Base-by-base conservation (phyloP, 2,113 vertebrate species). In the Himantopus leucocephalus region DNA sequence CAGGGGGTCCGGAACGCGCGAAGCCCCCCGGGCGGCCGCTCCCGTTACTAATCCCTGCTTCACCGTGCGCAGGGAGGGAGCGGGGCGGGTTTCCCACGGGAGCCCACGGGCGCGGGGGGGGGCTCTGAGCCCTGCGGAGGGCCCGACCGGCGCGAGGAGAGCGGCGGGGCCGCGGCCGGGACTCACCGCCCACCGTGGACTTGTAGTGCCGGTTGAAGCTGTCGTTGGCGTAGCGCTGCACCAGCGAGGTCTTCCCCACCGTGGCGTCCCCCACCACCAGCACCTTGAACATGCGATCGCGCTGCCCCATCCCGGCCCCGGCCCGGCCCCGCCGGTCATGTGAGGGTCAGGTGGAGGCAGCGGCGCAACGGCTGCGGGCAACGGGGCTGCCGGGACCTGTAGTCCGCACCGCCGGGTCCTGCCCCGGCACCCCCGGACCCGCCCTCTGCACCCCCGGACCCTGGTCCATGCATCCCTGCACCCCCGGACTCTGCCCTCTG, bases 181-280 rank as follows among this genome's bases (percentile, higher is more conserved):
- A 58, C 98, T 95, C 97, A 99, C 99, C 99, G 97, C 99, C 99
- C 84, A 99, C 98, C 0, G 99, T 99, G 96, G 98, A 98, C 81
- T 99, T 99, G 98, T 99, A 99, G 56, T 98, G 97, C 82, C 97
- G 98, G 98, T 94, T 98, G 98, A 99, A 99, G 93, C 97, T 98
- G 94, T 99, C 99, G 76, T 98, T 98, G 32, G 98, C 98, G 27
- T 98, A 99, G 3, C 99, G 98, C 85, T 98, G 98, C 39, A 99
- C 98, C 77, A 99, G 96, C 1, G 99, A 99, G 5, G 99, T 98
- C 67, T 99, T 99, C 26, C 99, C 99, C 70, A 99, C 99, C 6
- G 98, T 97, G 56, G 96, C 98, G 85, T 99, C 98, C 2, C 99
- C 99, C 43, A 99, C 95, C 43, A 99, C 97, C 90, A 99, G 97